Percentiles rank a stretch among this genome's conserved stretches.
Conservation (phyloP, 2,113 vertebrate genomes). For the Onychorhynchus coronatus region DNA sequence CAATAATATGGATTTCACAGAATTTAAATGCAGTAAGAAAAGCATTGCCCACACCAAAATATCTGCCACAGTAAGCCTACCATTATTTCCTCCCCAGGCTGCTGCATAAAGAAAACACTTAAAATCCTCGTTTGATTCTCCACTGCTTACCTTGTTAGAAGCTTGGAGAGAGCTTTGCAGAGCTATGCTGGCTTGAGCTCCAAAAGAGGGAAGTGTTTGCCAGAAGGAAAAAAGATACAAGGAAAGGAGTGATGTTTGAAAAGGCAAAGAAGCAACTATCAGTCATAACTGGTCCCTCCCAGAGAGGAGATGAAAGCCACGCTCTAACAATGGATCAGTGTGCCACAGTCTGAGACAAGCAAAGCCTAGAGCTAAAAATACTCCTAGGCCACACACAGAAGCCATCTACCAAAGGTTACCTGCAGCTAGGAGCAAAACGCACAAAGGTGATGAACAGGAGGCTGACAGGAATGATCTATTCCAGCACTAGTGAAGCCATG, state of each 20-base stretch:
- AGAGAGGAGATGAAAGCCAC: conserved; percentile 30
- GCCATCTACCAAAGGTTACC: conserved; percentile 49
- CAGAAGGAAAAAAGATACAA: conserved; percentile 64
- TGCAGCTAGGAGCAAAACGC: conserved; percentile 47
- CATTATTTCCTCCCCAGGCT: not conserved
- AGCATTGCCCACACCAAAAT: not conserved
- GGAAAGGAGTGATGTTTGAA: conserved; percentile 65
- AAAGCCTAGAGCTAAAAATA: conserved; percentile 55
- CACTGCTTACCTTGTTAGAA: conserved; percentile 61
- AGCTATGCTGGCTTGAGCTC: conserved; percentile 66
- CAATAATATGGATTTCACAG: not conserved
- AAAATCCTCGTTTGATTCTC: conserved; percentile 32
- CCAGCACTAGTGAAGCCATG: conserved; percentile 13
- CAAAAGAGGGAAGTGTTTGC: conserved; percentile 60
- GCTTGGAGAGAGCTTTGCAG: conserved; percentile 59
- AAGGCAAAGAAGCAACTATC: conserved; percentile 57
- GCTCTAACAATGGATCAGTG: conserved; percentile 33
- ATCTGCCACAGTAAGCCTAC: not conserved
- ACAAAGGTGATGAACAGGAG: conserved; percentile 9
- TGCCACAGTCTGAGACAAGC: conserved; percentile 39
- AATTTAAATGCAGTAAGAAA: not conserved
- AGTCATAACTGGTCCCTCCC: conserved; percentile 28
- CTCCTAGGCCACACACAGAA: conserved; percentile 58
- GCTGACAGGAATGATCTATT: not conserved
- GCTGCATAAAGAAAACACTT: conserved; percentile 1